Percentiles rank a stretch among this genome's conserved stretches.
Evolutionary conservation across 1,140 invertebrate species (phyloP).

Genomic region (Lepidurus packardi): DNA sequence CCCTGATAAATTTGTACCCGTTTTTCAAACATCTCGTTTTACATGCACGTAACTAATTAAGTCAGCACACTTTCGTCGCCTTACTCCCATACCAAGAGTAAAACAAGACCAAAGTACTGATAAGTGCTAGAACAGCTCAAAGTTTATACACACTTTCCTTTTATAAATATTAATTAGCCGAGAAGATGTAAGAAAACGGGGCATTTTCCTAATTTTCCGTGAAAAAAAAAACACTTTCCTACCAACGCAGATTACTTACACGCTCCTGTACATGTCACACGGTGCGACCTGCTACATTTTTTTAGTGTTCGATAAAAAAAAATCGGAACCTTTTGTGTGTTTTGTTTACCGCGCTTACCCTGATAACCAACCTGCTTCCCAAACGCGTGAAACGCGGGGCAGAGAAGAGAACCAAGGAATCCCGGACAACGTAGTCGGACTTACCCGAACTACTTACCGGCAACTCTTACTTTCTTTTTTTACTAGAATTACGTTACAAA

Average conservation of each 20-base stretch:
- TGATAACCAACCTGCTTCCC: slow-evolving; percentile 12
- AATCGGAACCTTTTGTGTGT: not conserved
- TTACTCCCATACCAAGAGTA: slow-evolving; percentile 1
- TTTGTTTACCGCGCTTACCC: slow-evolving; percentile 1
- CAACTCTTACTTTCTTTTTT: not conserved
- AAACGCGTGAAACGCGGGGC: slow-evolving; percentile 5
- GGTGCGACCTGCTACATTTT: not conserved
- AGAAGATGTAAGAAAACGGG: not conserved
- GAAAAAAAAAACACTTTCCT: not conserved
- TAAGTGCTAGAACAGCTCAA: not conserved
- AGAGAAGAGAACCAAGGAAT: slow-evolving; percentile 13
- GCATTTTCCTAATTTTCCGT: not conserved
- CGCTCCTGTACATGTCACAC: not conserved
- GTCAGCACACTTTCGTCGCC: not conserved
- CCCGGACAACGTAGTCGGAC: slow-evolving; percentile 20
- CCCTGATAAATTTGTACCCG: not conserved
- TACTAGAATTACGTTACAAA: not conserved
- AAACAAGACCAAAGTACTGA: not conserved
- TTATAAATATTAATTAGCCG: too few species aligned
- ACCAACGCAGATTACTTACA: not conserved
- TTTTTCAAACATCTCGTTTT: not conserved
- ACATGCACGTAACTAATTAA: not conserved
- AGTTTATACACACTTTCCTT: too few species aligned
- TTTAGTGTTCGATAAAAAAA: not conserved
- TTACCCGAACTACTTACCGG: slow-evolving; percentile 21